Evolutionary conservation across 2,797 vertebrate genomes (phyloP).

Genomic region (Pempheris klunzingeri): DNA sequence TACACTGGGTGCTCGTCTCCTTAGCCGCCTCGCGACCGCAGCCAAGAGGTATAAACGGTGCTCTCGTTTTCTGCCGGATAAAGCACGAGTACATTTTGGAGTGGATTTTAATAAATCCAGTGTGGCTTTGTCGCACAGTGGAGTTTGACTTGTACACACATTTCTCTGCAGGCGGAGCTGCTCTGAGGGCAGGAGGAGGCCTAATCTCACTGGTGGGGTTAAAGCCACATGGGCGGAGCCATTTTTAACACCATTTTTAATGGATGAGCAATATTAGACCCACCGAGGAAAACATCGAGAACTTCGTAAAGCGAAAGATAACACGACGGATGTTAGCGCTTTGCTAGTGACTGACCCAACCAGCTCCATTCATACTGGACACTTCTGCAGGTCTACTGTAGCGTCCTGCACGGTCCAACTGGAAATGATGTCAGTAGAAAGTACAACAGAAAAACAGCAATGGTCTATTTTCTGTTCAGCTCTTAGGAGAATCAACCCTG

Average conservation of each 20-base stretch:
- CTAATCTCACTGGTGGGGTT: conserved; percentile 54
- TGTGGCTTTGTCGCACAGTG: conserved; percentile 71
- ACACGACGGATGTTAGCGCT: conserved; percentile 55
- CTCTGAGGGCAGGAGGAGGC: conserved; percentile 49
- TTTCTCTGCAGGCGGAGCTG: conserved; percentile 58
- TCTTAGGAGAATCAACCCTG: conserved; percentile 59
- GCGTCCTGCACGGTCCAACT: no score
- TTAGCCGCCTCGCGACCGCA: conserved; percentile 50
- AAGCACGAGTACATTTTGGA: conserved; percentile 64
- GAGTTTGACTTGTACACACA: conserved; percentile 65
- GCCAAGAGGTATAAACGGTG: conserved; percentile 72
- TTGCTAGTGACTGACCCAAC: background rate
- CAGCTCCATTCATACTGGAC: background rate
- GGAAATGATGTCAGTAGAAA: background rate
- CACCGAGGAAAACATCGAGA: conserved; percentile 14
- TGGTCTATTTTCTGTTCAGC: background rate
- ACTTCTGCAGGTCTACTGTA: background rate
- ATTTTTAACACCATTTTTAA: conserved; percentile 22
- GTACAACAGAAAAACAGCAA: background rate
- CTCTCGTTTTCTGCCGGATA: conserved; percentile 62
- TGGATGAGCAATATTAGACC: conserved; percentile 44
- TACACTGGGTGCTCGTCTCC: conserved; percentile 64
- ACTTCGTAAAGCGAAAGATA: conserved; percentile 34
- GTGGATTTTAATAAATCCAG: conserved; percentile 78
- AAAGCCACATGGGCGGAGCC: conserved; percentile 42